phyloP scores from a whole-genome alignment of 2,888 invertebrate species.

The Catocala sponsa region DNA sequence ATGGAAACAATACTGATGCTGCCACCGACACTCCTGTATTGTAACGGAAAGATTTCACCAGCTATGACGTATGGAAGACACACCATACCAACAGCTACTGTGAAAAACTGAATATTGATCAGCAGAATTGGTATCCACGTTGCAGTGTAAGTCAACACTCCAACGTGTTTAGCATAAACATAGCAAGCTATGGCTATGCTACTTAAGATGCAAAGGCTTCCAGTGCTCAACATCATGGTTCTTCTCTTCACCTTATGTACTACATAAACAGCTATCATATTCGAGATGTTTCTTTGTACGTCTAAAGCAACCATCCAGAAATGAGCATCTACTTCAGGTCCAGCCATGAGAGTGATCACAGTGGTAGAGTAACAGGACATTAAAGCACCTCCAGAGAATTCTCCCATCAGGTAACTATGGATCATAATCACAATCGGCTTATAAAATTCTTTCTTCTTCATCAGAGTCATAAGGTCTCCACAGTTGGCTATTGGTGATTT shows the following conservation, averaged over 20 bases:
- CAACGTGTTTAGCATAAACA: constrained; percentile 60
- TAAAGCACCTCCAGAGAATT: constrained; percentile 89
- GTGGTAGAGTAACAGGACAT: constrained; percentile 89
- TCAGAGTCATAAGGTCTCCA: constrained; percentile 32
- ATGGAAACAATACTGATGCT: constrained; percentile 87
- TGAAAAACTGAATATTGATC: constrained; percentile 82
- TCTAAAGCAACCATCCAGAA: constrained; percentile 89
- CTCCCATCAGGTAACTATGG: constrained; percentile 87
- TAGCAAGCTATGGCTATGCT: constrained; percentile 81
- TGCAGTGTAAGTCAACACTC: constrained; percentile 55
- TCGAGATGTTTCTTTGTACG: constrained; percentile 84
- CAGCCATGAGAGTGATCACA: constrained; percentile 84
- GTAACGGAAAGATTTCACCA: constrained; percentile 89
- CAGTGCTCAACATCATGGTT: constrained; percentile 86
- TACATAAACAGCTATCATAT: constrained; percentile 85
- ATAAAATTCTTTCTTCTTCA: constrained; percentile 80
- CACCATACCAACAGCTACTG: constrained; percentile 85
- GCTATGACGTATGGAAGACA: constrained; percentile 90
- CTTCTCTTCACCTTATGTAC: constrained; percentile 87
- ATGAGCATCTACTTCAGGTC: constrained; percentile 86
- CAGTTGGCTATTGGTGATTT: constrained; percentile 31
- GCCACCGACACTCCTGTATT: constrained; percentile 87
- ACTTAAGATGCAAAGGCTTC: constrained; percentile 82
- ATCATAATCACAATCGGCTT: constrained; percentile 87
- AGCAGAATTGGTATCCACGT: constrained; percentile 76